phyloP scores from a whole-genome alignment of 1,140 invertebrate species.

The Ctenoplectra terminalis region DNA sequence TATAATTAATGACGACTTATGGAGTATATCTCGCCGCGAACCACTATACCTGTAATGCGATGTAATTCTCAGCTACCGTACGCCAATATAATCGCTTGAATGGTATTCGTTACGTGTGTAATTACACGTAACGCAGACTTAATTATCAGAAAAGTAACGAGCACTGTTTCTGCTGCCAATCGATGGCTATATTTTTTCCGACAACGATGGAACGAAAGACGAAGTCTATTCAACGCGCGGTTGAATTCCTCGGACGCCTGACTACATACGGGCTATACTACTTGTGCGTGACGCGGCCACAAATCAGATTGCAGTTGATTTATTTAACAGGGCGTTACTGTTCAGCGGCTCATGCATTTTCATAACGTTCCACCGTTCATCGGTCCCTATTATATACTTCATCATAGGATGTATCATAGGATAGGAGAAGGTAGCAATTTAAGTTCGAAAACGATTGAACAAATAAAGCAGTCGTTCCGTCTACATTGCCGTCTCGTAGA shows the following conservation, averaged over 20 bases:
- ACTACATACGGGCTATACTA: background rate
- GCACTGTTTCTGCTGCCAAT: background rate
- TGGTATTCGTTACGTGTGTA: slow-evolving; percentile 29
- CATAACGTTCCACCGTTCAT: background rate
- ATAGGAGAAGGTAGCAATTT: too few species aligned
- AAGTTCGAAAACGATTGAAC: background rate
- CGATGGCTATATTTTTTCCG: background rate
- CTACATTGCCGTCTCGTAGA: background rate
- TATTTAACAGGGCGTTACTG: slow-evolving; percentile 1
- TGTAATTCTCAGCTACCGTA: slow-evolving; percentile 14
- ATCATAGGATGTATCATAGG: background rate
- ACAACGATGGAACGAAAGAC: background rate
- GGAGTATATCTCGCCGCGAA: slow-evolving; percentile 4
- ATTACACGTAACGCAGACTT: slow-evolving; percentile 30
- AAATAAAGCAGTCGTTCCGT: background rate
- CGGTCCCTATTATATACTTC: too few species aligned
- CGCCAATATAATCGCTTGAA: background rate
- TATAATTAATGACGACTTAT: slow-evolving; percentile 49
- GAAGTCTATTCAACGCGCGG: background rate
- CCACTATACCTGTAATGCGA: background rate
- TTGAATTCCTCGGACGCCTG: background rate
- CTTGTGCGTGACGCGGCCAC: background rate
- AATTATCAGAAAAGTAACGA: slow-evolving; percentile 31
- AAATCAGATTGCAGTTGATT: slow-evolving; percentile 27
- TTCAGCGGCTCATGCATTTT: background rate